A percentile compares a stretch with the other conserved stretches of the same genome.
phyloP scores from a whole-genome alignment of 2,797 vertebrate genomes.

The Propithecus deckenii region DNA sequence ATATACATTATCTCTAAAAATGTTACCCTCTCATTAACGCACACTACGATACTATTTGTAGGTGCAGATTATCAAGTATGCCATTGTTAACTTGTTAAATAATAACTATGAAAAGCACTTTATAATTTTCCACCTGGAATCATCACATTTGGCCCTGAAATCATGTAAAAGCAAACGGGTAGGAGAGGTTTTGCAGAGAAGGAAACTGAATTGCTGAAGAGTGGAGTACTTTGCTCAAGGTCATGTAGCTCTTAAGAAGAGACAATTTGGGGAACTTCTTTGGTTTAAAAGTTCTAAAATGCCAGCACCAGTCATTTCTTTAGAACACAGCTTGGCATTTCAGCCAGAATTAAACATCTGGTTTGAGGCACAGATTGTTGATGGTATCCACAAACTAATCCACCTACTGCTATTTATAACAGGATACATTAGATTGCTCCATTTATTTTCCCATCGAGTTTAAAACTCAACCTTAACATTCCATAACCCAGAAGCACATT shows the following conservation, averaged over 20 bases:
- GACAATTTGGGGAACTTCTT: not conserved
- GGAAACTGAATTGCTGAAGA: not conserved
- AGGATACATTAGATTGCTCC: not conserved
- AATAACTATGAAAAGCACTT: not conserved
- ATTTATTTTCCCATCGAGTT: slow-evolving; percentile 35
- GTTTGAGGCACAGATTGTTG: slow-evolving; percentile 36
- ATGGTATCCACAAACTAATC: not conserved
- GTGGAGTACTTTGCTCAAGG: not conserved
- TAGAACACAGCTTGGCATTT: not conserved
- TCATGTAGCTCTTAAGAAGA: not conserved
- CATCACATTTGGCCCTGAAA: not conserved
- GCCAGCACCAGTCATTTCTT: not conserved
- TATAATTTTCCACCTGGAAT: not conserved
- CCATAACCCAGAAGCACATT: not conserved
- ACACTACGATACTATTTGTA: not conserved
- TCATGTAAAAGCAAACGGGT: not conserved
- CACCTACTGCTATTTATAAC: slow-evolving; percentile 29
- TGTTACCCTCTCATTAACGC: not conserved
- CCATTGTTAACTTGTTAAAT: not conserved
- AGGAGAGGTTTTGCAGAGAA: not conserved
- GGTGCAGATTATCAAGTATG: not conserved
- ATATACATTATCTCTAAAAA: not conserved
- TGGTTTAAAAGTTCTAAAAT: slow-evolving; percentile 32
- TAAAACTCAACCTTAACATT: slow-evolving; percentile 34
- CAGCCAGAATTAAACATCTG: slow-evolving; percentile 6